Evolutionary conservation across 2,113 vertebrate genomes (phyloP), one percentile per base, ranked within the genome.

Genomic region (Ptilonorhynchus violaceus): DNA sequence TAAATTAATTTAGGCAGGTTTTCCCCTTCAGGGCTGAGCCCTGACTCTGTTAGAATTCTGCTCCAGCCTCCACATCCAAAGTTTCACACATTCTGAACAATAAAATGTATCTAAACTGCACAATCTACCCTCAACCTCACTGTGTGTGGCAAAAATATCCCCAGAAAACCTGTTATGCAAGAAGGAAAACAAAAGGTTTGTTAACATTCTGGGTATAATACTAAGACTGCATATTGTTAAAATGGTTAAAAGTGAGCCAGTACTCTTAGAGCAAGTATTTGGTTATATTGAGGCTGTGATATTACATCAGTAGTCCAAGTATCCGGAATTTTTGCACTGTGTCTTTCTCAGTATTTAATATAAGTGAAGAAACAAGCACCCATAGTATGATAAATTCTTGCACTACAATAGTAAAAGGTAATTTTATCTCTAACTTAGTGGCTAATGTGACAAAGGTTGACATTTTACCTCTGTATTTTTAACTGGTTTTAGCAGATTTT

Each of bases 1-100:
- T 70, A 88, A 89, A 90, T 81, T 37, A 69, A 84, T 84, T 77
- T 22, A 73, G 68, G 53, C 85, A 96, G 82, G 78, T 85, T 95
- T 88, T 85, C 52, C 56, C 93, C 83, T 79, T 76, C 78, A 60
- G 85, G 52, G 85, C 56, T 83, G 59, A 91, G 84, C 70, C 79
- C 70, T 72, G 35, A 46, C 78, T 76, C 58, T 67, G 42, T 67
- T 9, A 88, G 44, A 79, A 85, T 68, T 59, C 52, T 79, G 44
- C 69, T 81, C 41, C 27, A 60, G 1, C 55, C 55, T 66, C 50
- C 33, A 37, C 35, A 52, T 63, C 35, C 66, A 68, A 24, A 85
- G 6, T 28, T 85, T 85, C 58, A 75, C 82, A 68, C 33, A 30
- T 82, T 11, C 60, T 85, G 83, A 78, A 55, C 22, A 92, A 50